Base-by-base conservation (phyloP, 2,888 invertebrate species). In the Latrodectus hesperus region DNA sequence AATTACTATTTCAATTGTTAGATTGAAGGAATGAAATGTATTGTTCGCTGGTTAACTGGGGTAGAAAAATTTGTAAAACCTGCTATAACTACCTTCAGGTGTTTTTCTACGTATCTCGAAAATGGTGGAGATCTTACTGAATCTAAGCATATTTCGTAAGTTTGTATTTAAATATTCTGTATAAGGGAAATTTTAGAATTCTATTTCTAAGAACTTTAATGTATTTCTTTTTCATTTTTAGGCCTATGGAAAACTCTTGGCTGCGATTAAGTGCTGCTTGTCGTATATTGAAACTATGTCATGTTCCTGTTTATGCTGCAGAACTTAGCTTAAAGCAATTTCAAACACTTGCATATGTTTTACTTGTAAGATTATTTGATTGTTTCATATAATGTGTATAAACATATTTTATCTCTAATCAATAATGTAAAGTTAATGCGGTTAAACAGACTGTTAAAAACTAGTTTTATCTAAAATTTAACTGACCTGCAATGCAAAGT, bases 271-370 rank as follows among this genome's bases (percentile, higher is more conserved):
- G 96, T 14, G 98, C 99, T 9, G 99, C 98, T 82, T 96, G 96
- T 92, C 97, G 98, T 75, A 97, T 99, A 96, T 93, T 99, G 80
- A 99, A 98, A 93, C 96, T 99, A 71, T 98, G 98, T 93, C 98
- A 98, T 91, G 98, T 98, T 92, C 97, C 97, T 91, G 96, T 97
- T 74, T 99, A 98, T 82, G 97, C 97, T 0, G 98, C 98, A 92
- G 96, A 98, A 92, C 97, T 97, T 92, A 97, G 96, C 4, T 96
- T 96, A 0, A 97, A 98, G 91, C 98, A 99, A 93, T 99, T 97
- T 93, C 98, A 97, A 92, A 96, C 96, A 91, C 93, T 99, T 60
- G 97, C 98, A 1, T 95, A 96, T 91, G 94, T 99, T 86, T 97
- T 99, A 95, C 95, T 96, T 91, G 96, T 96, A 91, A 93, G 95